Conservation (phyloP, 2,113 vertebrate species). For the Engraulis encrasicolus region DNA sequence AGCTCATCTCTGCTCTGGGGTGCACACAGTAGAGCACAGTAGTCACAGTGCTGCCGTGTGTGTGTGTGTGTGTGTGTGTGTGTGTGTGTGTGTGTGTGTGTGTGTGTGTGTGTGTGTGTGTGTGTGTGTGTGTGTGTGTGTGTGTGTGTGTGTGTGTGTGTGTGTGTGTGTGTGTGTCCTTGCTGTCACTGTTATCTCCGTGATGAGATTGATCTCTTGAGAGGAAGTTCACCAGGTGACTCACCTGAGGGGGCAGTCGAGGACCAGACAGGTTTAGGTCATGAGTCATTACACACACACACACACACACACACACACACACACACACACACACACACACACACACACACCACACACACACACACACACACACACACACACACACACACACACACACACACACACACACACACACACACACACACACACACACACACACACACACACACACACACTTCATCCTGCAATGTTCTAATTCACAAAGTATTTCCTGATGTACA, state of each 20-base stretch:
- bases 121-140: neutral
- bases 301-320: neutral
- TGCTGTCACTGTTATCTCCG: neutral
- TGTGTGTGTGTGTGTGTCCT: neutral
- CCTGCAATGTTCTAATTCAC: neutral
- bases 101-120: neutral
- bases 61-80: neutral
- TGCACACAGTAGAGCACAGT: neutral
- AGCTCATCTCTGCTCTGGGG: neutral
- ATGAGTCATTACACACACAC: neutral
- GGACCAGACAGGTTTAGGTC: constrained; percentile 8
- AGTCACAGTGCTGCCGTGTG: too few relatives aligned
- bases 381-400: neutral
- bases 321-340: neutral
- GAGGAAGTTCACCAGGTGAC: neutral
- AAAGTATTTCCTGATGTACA: neutral
- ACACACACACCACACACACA: neutral
- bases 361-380: neutral
- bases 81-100: neutral
- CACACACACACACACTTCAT: neutral
- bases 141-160: neutral
- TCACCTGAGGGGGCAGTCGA: neutral
- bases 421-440: neutral
- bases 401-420: neutral
- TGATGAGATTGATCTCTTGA: neutral